Conservation (phyloP, 2,113 vertebrate species). For the human region DNA sequence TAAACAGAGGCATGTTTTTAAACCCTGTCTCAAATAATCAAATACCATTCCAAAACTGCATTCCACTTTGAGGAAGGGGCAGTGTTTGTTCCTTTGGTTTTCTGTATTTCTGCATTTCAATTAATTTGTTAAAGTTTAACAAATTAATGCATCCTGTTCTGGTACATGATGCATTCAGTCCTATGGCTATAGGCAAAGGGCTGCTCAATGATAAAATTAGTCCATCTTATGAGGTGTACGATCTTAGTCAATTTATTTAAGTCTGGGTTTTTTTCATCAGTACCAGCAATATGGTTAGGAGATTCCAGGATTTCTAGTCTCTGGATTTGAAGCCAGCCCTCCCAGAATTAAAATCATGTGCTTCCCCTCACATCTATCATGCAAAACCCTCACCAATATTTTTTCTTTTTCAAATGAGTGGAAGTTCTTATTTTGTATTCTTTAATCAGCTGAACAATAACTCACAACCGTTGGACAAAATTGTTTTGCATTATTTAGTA, state of each 20-base stretch:
- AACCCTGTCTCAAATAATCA: not conserved
- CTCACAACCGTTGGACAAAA: not conserved
- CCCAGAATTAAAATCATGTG: not conserved
- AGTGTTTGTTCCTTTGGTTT: not conserved
- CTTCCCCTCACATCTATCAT: not conserved
- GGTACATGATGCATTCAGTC: not conserved
- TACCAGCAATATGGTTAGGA: not conserved
- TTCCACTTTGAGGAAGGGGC: not conserved
- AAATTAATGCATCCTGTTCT: not conserved
- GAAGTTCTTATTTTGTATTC: not conserved
- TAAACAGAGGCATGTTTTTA: not conserved
- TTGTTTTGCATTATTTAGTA: not conserved
- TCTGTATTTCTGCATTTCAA: not conserved
- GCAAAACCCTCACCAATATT: not conserved
- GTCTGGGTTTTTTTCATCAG: not conserved
- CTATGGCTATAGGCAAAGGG: not conserved
- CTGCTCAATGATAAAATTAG: not conserved
- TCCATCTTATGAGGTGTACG: not conserved
- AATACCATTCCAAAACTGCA: not conserved
- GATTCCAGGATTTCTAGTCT: not conserved
- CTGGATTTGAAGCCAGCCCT: not conserved
- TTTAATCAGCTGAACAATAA: not conserved
- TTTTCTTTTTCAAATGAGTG: not conserved
- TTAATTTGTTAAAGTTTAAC: not conserved
- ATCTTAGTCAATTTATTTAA: not conserved